Percentiles rank a stretch among this genome's conserved stretches.
Evolutionary conservation across 2,113 vertebrate genomes (phyloP).

Genomic region (Perognathus longimembris): DNA sequence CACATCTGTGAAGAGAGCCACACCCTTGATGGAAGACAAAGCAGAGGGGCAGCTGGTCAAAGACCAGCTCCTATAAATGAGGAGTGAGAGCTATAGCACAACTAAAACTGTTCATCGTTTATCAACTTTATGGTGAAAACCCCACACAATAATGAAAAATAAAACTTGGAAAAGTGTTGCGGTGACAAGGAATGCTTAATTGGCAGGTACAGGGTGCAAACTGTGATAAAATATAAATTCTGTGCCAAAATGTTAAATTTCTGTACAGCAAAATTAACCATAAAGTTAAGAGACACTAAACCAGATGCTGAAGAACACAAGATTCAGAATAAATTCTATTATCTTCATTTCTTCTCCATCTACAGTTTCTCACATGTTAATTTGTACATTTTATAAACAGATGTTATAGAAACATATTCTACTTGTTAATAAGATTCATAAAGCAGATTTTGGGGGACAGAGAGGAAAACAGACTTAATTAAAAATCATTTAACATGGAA

Average conservation of each 20-base stretch:
- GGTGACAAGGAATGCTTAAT: neutral
- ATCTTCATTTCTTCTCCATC: neutral
- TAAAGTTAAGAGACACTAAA: neutral
- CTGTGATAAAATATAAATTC: neutral
- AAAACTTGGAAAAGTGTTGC: neutral
- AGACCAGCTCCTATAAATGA: neutral
- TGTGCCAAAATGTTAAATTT: neutral
- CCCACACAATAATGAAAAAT: neutral
- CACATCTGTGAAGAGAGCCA: too few relatives aligned
- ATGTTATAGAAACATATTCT: neutral
- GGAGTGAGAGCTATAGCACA: neutral
- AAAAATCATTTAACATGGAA: neutral
- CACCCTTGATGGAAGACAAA: too few relatives aligned
- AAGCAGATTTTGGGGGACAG: neutral
- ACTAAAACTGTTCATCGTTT: neutral
- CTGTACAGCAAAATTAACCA: neutral
- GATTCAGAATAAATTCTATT: neutral
- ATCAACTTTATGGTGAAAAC: neutral
- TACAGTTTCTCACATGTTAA: neutral
- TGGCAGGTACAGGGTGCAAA: neutral
- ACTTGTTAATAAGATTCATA: neutral
- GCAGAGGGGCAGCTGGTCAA: neutral
- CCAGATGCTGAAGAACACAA: neutral
- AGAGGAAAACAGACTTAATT: neutral
- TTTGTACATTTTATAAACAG: neutral